These are phyloP conservation scores for Aptenodytes forsteri DNA, from an alignment of 2,113 vertebrate genomes.

Conservation along the genomic window DNA sequence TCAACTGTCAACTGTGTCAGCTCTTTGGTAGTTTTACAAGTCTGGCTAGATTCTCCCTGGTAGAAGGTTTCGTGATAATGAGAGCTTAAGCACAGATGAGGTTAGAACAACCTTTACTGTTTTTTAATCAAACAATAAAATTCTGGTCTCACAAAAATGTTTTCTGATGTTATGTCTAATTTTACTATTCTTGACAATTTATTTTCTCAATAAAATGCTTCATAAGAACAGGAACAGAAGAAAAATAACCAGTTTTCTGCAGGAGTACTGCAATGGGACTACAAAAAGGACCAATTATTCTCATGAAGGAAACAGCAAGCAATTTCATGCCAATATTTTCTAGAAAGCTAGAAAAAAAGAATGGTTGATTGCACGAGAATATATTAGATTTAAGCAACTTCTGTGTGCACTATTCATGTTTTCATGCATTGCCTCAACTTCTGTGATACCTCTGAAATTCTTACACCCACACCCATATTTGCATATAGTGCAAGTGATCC, in stretches of 20 bases:
- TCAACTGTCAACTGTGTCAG: constrained; percentile 3
- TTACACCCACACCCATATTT: not conserved
- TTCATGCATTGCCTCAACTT: not conserved
- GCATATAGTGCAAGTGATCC: not conserved
- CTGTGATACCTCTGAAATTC: not conserved
- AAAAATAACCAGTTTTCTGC: not conserved
- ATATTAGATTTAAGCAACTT: not conserved
- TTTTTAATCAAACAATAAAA: not conserved
- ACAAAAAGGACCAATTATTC: not conserved
- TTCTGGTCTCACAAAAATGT: not conserved
- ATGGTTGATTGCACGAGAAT: not conserved
- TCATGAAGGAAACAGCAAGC: not conserved
- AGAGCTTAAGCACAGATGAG: not conserved
- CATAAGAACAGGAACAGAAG: not conserved
- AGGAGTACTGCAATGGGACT: not conserved
- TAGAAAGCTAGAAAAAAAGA: not conserved
- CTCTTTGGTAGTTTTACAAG: constrained; percentile 31
- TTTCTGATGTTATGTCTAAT: not conserved
- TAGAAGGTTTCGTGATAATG: not conserved
- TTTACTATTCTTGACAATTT: not conserved
- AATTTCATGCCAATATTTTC: not conserved
- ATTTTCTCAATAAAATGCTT: constrained; percentile 22
- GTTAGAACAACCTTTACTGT: not conserved
- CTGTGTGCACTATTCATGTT: not conserved
- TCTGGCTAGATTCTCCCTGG: not conserved